Base-by-base conservation (phyloP, 1,140 invertebrate genomes). In the Delia radicum region DNA sequence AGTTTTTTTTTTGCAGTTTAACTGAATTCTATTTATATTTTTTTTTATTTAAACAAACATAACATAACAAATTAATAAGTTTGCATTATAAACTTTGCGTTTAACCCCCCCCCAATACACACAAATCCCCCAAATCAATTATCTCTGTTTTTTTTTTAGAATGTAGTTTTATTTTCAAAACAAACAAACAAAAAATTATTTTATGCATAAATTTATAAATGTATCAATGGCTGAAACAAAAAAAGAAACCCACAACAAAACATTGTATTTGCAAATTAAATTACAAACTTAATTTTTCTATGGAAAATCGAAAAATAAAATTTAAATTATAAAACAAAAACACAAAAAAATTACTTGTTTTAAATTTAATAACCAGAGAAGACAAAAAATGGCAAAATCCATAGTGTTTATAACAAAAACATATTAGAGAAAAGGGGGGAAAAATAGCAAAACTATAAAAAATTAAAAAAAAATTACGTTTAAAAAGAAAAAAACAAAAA, bases 91-190 rank as follows among this genome's bases (percentile, higher is more conserved):
- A 42, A 42, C 10, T 42, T 42, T 42, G 37, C 37, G 37, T 42
- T 42, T 42, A 42, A 42, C 37, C 12, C 3, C 37, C 3, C 7
- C 3, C 37, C 12, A 15, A 42, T 13, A 42, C 37, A 42, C 12
- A 42, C 37, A 42, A 15, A 42, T 1, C 7, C 48, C 48, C 10
- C 7, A 10, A 37, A 37, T 2, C 18, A 55, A 18, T 8, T 55
- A 21, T 55, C n/a, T 55, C 18, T 55, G 33, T 55, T 55, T n/a
- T 24, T 21, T 21, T n/a, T 29, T 29, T 69, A 37, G 65, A 69
- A 69, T 33, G 65, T 69, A 55, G 48, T 55, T 69, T 69, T 69
- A 69, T 69, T 69, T 69, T 69, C 65, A 33, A 69, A 12, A 67
- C 10, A 15, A 37, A 69, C 29, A 69, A 33, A 69, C 18, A n/a